Base-by-base conservation (phyloP, 2,113 vertebrate genomes). In the Cryptotis parvus region DNA sequence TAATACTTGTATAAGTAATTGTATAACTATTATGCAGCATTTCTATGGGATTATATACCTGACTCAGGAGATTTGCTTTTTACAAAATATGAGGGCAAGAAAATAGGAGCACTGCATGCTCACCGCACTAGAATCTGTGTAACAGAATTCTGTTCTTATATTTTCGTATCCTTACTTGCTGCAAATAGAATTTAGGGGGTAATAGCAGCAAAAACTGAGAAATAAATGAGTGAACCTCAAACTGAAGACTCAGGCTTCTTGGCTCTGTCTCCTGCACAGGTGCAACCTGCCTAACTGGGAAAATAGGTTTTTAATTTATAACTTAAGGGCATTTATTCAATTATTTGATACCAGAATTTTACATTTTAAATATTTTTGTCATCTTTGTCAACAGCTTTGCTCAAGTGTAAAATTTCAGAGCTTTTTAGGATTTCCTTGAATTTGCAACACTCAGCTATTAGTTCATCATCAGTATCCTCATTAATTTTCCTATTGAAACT, bases 291-390 rank as follows among this genome's bases (percentile, higher is more conserved):
- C 8, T 65, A 43, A 82, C 10, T 12, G 31, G 76, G 29, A 49
- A n/a, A 79, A 27, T 20, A 26, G 29, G 9, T n/a, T 82, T 79
- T 43, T 14, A 86, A 70, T 82, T 9, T 72, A 27, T 43, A 83
- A 18, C 26, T 63, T 81, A 69, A 29, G 35, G 26, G 61, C 39
- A 8, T 35, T 70, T 68, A 58, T 68, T 80, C 66, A 90, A 22
- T 6, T 27, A 72, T 89, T 69, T 74, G 33, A 15, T 85, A 41
- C 35, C 41, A 20, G 9, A n/a, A 4, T 79, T 58, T 84, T 52
- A 24, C 49, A 55, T 70, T 76, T 92, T 69, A 39, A 80, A 61
- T 41, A 79, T 80, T 80, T 84, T 41, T 81, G 24, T 58, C 72
- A 92, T 72, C 75, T 82, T 45, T 89, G 37, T 73, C 9, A 77